These are phyloP conservation scores for Cryptocephalus moraei DNA, from an alignment of 2,888 invertebrate genomes.

Conservation along the genomic window DNA sequence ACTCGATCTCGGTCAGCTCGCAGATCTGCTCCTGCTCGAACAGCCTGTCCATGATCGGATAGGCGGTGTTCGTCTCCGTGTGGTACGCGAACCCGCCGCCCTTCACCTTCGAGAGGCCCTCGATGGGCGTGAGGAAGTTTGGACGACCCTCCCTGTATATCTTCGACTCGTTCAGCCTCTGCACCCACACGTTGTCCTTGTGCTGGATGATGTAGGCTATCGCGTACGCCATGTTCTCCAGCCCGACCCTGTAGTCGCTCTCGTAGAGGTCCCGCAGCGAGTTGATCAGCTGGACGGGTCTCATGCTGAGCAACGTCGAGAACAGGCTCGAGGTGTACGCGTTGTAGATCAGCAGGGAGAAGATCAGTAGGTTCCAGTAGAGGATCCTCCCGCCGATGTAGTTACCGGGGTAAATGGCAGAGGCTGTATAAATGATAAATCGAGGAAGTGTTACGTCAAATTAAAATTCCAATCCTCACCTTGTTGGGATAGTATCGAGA, in stretches of 20 bases:
- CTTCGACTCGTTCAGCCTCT: slow-evolving; percentile 20
- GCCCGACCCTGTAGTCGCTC: slow-evolving; percentile 40
- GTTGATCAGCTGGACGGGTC: slow-evolving; percentile 42
- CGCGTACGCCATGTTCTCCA: slow-evolving; percentile 42
- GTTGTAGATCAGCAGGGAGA: slow-evolving; percentile 42
- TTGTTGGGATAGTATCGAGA: slow-evolving; percentile 27
- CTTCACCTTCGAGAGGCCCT: slow-evolving; percentile 37
- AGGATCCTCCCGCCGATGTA: slow-evolving; percentile 25
- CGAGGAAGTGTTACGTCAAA: too few relatives aligned
- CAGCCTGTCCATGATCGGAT: slow-evolving; percentile 30
- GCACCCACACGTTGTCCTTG: slow-evolving; percentile 17
- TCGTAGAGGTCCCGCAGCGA: slow-evolving; percentile 40
- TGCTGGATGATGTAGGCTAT: slow-evolving; percentile 28
- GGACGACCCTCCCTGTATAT: slow-evolving; percentile 13
- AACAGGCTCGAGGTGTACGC: slow-evolving; percentile 52
- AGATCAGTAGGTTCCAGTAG: slow-evolving; percentile 24
- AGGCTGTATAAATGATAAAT: too few relatives aligned
- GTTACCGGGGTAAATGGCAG: neutral
- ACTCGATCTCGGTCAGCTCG: slow-evolving; percentile 34
- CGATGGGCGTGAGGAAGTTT: slow-evolving; percentile 16
- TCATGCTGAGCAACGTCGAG: slow-evolving; percentile 44
- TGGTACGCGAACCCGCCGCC: slow-evolving; percentile 45
- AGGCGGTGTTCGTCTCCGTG: slow-evolving; percentile 39
- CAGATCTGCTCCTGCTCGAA: slow-evolving; percentile 41
- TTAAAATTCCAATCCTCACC: slow-evolving; percentile 13